Base-by-base conservation (phyloP, 2,888 invertebrate genomes). In the Molorchus minor region DNA sequence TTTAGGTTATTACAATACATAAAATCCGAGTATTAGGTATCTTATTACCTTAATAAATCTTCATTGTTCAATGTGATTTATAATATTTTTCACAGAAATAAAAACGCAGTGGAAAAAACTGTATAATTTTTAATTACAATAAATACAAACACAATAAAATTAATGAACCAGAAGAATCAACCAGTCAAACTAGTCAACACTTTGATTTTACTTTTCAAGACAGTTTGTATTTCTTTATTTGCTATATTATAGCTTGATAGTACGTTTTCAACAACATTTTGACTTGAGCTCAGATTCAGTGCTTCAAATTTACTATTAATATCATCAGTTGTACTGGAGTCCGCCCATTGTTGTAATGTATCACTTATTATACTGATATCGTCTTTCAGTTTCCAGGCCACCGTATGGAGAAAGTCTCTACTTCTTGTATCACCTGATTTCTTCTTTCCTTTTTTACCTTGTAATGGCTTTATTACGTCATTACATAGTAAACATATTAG, bases 381-480 rank as follows among this genome's bases (percentile, higher is more conserved):
- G 4, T 72, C 65, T 67, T 75, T 78, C 29, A 78, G 58, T 61
- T 68, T 66, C 13, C 62, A 60, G 15, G 70, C 65, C 30, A 76
- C 43, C 8, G 62, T 60, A 20, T 55, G 63, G 16, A 81, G 76
- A 0, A 81, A 67, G 36, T 83, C 83, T 61, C 83, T 83, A 0
- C 82, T 81, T 0, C 83, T 82, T 1, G 82, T 80, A 56, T 77
- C 82, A 1, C 78, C 73, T 51, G 68, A 59, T 58, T 86, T 87
- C 77, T 86, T 87, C 71, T 86, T 87, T 0, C 83, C 82, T 69
- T 86, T 87, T 71, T 85, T 86, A 5, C 80, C 71, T 76, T 86
- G 30, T 43, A 84, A 70, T 38, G 84, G 84, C 36, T 83, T 80
- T 17, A 82, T 76, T 16, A 86, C 64, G 56, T 86, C 85, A 72